Evolutionary conservation across 2,113 vertebrate genomes (phyloP).

Genomic region (Lates calcarifer): DNA sequence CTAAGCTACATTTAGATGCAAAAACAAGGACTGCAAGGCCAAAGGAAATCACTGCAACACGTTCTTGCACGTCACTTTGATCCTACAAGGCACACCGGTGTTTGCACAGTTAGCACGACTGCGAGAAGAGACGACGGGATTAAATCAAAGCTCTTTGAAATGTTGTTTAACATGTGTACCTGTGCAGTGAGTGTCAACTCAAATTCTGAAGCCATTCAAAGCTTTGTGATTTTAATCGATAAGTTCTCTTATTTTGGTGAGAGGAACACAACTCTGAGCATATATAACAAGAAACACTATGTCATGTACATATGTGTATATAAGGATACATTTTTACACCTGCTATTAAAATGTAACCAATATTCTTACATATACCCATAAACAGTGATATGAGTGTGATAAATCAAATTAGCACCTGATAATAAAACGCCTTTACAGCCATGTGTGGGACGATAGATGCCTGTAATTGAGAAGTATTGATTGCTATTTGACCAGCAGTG

Average conservation of each 20-base stretch:
- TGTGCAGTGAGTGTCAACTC: not conserved
- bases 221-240: conserved; percentile 1
- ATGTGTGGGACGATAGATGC: too few relatives aligned
- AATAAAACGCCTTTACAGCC: not conserved
- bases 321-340: too few relatives aligned
- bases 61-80: not conserved
- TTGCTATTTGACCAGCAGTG: not conserved
- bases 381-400: too few relatives aligned
- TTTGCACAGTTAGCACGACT: not conserved
- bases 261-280: not conserved
- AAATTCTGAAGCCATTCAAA: not conserved
- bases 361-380: not conserved
- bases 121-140: conserved; percentile 26
- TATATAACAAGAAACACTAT: not conserved
- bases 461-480: too few relatives aligned
- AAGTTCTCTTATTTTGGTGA: not conserved
- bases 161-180: not conserved
- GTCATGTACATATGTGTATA: too few relatives aligned
- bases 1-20: not conserved
- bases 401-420: not conserved
- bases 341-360: not conserved
- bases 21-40: not conserved
- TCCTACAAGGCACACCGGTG: not conserved
- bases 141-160: conserved; percentile 34
- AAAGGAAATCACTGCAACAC: not conserved